Conservation (phyloP, 1,140 invertebrate species). For the Psix sp. region DNA sequence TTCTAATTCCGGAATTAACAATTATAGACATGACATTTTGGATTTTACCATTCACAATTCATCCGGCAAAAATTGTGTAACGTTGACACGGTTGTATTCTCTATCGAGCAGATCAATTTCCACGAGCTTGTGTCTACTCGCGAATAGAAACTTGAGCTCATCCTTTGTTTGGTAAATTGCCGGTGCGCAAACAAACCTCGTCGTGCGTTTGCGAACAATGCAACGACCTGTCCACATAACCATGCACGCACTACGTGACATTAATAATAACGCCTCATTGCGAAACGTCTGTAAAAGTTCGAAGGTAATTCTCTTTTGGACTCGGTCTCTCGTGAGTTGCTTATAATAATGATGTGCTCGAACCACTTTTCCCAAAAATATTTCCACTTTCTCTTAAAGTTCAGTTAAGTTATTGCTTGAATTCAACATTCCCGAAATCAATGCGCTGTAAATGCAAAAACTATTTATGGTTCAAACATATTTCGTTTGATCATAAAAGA, state of each 20-base stretch:
- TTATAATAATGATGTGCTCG: too few relatives aligned
- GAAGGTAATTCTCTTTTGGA: constrained; percentile 14
- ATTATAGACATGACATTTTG: too few relatives aligned
- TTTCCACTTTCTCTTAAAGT: too few relatives aligned
- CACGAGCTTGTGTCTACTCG: constrained; percentile 25
- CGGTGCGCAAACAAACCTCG: constrained; percentile 25
- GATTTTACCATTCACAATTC: neutral
- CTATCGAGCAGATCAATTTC: constrained; percentile 36
- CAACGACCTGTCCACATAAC: constrained; percentile 13
- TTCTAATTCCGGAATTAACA: too few relatives aligned
- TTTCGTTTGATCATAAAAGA: too few relatives aligned
- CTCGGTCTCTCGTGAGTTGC: neutral
- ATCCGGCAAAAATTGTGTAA: constrained; percentile 26
- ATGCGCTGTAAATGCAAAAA: too few relatives aligned
- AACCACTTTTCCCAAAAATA: too few relatives aligned
- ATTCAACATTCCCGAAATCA: too few relatives aligned
- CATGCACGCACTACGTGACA: constrained; percentile 25
- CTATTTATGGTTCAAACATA: too few relatives aligned
- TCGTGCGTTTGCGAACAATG: constrained; percentile 33
- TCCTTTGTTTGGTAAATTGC: constrained; percentile 35
- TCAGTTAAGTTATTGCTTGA: too few relatives aligned
- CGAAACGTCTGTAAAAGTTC: constrained; percentile 37
- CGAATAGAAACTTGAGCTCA: constrained; percentile 29
- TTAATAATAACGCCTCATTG: constrained; percentile 46
- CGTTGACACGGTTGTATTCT: constrained; percentile 36